phyloP scores from a whole-genome alignment of 2,797 vertebrate genomes.

The Xyrichtys novacula region DNA sequence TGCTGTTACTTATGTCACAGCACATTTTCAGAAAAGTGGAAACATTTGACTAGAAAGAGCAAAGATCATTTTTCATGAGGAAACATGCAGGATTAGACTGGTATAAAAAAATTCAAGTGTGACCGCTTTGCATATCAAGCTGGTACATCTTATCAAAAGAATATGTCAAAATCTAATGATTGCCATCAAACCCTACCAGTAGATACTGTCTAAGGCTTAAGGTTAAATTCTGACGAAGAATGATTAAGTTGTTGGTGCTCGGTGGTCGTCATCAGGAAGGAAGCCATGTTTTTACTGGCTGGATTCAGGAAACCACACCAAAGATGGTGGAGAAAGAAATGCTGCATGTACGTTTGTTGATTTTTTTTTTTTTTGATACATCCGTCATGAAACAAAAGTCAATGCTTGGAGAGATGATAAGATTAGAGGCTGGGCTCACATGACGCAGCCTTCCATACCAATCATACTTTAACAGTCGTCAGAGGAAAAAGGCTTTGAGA shows the following conservation, averaged over 20 bases:
- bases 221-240: neutral
- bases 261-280: neutral
- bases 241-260: neutral
- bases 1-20: too few species aligned
- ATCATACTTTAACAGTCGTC: constrained; percentile 31
- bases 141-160: too few species aligned
- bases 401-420: constrained; percentile 36
- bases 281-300: neutral
- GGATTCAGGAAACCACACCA: neutral
- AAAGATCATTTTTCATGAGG: too few species aligned
- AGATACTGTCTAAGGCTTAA: too few species aligned
- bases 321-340: neutral
- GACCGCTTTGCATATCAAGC: too few species aligned
- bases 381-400: constrained; percentile 9
- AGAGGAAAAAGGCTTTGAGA: neutral
- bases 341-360: neutral
- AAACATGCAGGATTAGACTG: too few species aligned
- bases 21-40: too few species aligned
- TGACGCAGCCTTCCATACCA: constrained; percentile 50
- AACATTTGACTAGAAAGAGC: too few species aligned
- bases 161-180: too few species aligned
- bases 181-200: too few species aligned
- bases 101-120: too few species aligned
- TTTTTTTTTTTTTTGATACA: constrained; percentile 21
- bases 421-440: constrained; percentile 27